Conservation (phyloP, 2,113 vertebrate species). For the Hiodon tergisus region DNA sequence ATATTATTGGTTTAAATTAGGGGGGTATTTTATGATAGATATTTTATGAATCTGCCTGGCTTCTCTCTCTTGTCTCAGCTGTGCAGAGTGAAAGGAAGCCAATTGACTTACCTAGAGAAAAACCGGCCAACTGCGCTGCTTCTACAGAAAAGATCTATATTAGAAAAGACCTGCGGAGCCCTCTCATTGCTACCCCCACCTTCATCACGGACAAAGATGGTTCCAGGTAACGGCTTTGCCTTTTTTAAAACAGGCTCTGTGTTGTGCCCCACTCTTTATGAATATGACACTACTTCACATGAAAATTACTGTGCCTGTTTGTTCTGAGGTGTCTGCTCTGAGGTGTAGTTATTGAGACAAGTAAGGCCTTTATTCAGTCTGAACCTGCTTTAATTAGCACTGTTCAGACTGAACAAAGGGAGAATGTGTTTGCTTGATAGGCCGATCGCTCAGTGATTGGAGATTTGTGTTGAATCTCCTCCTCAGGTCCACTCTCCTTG, state of each 20-base stretch:
- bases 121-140: slow-evolving; percentile 91
- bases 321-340: too few species aligned
- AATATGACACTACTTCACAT: too few species aligned
- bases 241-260: neutral
- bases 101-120: slow-evolving; percentile 89
- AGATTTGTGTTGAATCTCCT: slow-evolving; percentile 29
- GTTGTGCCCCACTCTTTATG: too few species aligned
- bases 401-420: too few species aligned
- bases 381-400: too few species aligned
- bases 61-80: slow-evolving; percentile 61
- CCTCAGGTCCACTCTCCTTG: slow-evolving; percentile 81
- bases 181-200: slow-evolving; percentile 91
- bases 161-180: slow-evolving; percentile 89
- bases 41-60: neutral
- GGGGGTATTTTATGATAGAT: too few species aligned
- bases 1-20: neutral
- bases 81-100: slow-evolving; percentile 98
- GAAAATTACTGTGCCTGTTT: too few species aligned
- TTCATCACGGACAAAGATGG: slow-evolving; percentile 90
- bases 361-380: too few species aligned
- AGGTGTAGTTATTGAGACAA: too few species aligned
- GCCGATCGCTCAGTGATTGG: neutral
- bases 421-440: too few species aligned
- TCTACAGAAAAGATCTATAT: slow-evolving; percentile 98
- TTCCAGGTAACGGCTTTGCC: slow-evolving; percentile 63